Conservation (phyloP, 2,113 vertebrate genomes). For the Trichechus manatus region DNA sequence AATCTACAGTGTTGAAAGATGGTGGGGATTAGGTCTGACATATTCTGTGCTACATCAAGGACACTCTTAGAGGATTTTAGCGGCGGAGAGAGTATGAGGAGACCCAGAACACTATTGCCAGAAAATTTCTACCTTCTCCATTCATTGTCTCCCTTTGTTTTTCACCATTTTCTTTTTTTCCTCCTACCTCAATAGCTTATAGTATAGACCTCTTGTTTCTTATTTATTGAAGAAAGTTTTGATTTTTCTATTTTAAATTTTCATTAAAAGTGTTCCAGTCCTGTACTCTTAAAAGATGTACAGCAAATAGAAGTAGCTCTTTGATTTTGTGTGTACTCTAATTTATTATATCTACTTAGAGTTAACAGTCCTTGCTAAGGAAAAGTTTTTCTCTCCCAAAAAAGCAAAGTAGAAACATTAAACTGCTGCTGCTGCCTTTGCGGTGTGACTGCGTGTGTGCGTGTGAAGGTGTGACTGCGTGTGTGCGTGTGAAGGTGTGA, state of each 20-base stretch:
- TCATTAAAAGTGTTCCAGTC: background rate
- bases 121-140: background rate
- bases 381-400: background rate
- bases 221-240: constrained; percentile 8
- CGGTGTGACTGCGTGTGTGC: background rate
- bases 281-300: background rate
- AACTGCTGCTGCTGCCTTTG: background rate
- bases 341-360: background rate
- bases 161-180: background rate
- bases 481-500: too few species aligned
- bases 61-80: background rate
- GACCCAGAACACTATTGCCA: background rate
- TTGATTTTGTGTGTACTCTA: background rate
- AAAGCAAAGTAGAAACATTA: constrained; percentile 1
- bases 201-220: background rate
- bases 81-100: background rate
- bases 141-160: background rate
- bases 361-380: background rate
- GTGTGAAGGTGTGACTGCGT: background rate
- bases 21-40: background rate
- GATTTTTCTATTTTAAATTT: constrained; percentile 30
- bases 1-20: background rate
- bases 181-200: background rate
- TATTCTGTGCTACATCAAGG: background rate
- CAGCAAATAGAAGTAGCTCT: constrained; percentile 17